Percentiles rank a stretch among this genome's conserved stretches.
Evolutionary conservation across 2,888 invertebrate genomes (phyloP).

Genomic region (Rhorus exstirpatorius): DNA sequence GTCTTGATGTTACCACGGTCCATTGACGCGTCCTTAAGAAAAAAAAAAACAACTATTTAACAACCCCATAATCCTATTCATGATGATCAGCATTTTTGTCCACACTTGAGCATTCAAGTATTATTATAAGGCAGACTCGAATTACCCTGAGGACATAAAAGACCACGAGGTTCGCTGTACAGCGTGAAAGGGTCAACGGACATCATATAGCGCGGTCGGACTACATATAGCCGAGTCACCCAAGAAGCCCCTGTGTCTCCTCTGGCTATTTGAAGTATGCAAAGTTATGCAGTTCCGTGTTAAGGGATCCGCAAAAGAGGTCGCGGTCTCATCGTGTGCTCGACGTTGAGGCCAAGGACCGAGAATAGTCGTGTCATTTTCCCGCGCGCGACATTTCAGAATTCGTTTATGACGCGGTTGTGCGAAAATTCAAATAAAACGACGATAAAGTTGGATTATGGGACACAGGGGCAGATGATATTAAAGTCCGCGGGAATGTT

Average conservation of each 20-base stretch:
- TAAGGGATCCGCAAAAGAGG: conserved; percentile 56
- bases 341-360: conserved; percentile 23
- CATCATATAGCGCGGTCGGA: conserved; percentile 4
- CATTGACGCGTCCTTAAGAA: too few relatives aligned
- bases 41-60: not conserved
- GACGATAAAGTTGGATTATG: conserved; percentile 60
- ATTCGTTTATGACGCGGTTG: conserved; percentile 64
- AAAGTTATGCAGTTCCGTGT: conserved; percentile 71
- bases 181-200: conserved; percentile 25
- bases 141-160: conserved; percentile 8
- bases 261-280: conserved; percentile 64
- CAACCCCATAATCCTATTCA: conserved; percentile 16
- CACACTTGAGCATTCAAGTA: conserved; percentile 16
- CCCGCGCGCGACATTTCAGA: conserved; percentile 19
- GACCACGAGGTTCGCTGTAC: conserved; percentile 9
- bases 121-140: conserved; percentile 17
- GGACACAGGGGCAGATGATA: conserved; percentile 61
- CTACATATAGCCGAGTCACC: conserved; percentile 1
- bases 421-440: conserved; percentile 69
- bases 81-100: not conserved
- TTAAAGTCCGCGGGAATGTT: conserved; percentile 67
- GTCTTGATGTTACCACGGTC: not conserved
- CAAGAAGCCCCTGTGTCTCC: conserved; percentile 15
- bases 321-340: conserved; percentile 20
- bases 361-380: conserved; percentile 29